These are phyloP conservation scores for Pseudois nayaur DNA, from an alignment of 2,113 vertebrate species.

Conservation along the genomic window DNA sequence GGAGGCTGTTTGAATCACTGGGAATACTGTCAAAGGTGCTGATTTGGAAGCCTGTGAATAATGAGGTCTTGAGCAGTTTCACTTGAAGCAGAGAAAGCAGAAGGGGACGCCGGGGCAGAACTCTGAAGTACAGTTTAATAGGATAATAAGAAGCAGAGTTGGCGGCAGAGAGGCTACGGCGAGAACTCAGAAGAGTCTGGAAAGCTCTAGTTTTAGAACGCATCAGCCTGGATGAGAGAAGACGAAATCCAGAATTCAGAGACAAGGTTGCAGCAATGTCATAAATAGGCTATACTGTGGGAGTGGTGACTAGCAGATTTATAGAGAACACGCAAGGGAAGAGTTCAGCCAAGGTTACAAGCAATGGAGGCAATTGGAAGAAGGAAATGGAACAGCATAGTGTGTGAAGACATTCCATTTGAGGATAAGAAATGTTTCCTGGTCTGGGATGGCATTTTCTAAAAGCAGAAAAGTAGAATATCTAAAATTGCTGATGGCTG, in stretches of 20 bases:
- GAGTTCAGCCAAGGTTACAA: conserved; percentile 41
- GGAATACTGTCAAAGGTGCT: background rate
- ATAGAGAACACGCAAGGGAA: background rate
- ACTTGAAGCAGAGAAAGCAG: conserved; percentile 3
- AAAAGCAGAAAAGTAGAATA: background rate
- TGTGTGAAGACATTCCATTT: background rate
- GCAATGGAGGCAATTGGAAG: conserved; percentile 39
- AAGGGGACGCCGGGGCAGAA: background rate
- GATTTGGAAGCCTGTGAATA: conserved; percentile 44
- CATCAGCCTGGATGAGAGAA: background rate
- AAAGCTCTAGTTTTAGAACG: conserved; percentile 20
- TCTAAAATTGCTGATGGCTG: background rate
- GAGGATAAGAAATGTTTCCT: conserved; percentile 28
- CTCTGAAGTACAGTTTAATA: background rate
- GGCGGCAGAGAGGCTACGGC: background rate
- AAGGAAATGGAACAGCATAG: background rate
- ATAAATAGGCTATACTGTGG: conserved; percentile 22
- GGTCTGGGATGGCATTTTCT: background rate
- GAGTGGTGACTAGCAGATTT: conserved; percentile 20
- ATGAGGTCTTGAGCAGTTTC: conserved; percentile 24
- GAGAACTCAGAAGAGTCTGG: background rate
- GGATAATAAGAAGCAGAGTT: conserved; percentile 14
- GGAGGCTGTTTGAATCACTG: background rate
- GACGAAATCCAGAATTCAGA: conserved; percentile 54
- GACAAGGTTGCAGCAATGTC: background rate